phyloP scores from a whole-genome alignment of 2,113 vertebrate genomes.

The Labrus mixtus region DNA sequence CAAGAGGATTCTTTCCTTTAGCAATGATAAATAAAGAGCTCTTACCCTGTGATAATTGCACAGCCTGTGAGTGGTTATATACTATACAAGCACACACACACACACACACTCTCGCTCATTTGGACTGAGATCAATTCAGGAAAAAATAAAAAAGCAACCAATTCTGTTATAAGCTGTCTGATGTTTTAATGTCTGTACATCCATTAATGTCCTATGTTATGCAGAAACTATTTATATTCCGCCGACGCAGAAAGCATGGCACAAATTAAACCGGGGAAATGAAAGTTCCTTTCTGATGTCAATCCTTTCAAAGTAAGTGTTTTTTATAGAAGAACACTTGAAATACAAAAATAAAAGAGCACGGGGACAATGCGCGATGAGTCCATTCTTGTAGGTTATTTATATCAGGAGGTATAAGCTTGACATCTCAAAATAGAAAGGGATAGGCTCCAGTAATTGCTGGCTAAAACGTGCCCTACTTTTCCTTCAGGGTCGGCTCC shows the following conservation, averaged over 20 bases:
- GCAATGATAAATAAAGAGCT: constrained; percentile 53
- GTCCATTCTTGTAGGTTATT: not conserved
- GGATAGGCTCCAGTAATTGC: constrained; percentile 32
- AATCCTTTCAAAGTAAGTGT: constrained; percentile 55
- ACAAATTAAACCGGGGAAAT: constrained; percentile 51
- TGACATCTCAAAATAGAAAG: not conserved
- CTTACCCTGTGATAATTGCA: constrained; percentile 57
- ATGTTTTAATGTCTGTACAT: constrained; percentile 48
- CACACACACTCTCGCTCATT: too few species aligned
- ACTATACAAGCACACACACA: constrained; percentile 36
- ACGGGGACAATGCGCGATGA: constrained; percentile 4
- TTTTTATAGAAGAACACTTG: constrained; percentile 30
- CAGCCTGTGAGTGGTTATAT: constrained; percentile 48
- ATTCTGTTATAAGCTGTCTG: constrained; percentile 42
- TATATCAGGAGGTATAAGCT: not conserved
- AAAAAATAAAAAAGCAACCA: constrained; percentile 34
- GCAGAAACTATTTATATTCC: constrained; percentile 39
- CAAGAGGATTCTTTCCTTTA: constrained; percentile 29
- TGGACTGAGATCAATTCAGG: constrained; percentile 44
- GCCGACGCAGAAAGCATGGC: constrained; percentile 22
- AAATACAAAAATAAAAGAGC: constrained; percentile 21
- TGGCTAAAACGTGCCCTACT: constrained; percentile 20
- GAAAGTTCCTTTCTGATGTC: constrained; percentile 41
- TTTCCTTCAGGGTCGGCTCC: constrained; percentile 16
- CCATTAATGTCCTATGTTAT: constrained; percentile 44